These are phyloP conservation scores for Brachionus plicatilis DNA, from an alignment of 1,140 invertebrate species.

Conservation along the genomic window DNA sequence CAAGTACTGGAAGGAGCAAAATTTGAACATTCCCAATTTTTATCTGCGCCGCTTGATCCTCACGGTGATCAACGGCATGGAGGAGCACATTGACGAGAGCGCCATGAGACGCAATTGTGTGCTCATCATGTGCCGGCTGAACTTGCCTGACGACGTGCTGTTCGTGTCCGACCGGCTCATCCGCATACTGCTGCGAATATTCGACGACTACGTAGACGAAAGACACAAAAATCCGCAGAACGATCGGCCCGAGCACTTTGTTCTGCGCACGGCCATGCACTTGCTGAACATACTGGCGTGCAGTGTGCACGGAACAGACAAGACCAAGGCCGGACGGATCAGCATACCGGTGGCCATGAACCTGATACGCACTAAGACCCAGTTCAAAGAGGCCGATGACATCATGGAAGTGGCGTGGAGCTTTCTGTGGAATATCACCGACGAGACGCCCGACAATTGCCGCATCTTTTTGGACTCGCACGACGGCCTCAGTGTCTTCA, in stretches of 20 bases:
- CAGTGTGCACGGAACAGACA: conserved; percentile 27
- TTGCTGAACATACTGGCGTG: conserved; percentile 34
- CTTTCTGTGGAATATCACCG: conserved; percentile 90
- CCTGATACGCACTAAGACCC: not conserved
- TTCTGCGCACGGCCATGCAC: conserved; percentile 31
- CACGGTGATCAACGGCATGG: conserved; percentile 44
- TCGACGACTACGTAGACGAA: conserved; percentile 21
- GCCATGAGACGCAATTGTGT: conserved; percentile 89
- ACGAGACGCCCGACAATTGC: conserved; percentile 88
- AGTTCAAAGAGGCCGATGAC: conserved; percentile 58
- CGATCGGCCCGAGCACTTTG: conserved; percentile 9
- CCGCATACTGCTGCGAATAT: not conserved
- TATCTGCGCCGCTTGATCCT: conserved; percentile 25
- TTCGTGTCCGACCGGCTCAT: not conserved
- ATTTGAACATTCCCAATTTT: conserved; percentile 41
- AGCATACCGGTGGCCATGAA: conserved; percentile 26
- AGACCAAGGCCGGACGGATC: not conserved
- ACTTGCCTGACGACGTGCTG: conserved; percentile 86
- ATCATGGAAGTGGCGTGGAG: conserved; percentile 95
- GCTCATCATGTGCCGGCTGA: conserved; percentile 85
- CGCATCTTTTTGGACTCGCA: conserved; percentile 73
- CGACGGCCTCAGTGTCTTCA: conserved; percentile 77
- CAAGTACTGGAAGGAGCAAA: conserved; percentile 48
- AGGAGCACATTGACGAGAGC: conserved; percentile 45
- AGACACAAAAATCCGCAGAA: not conserved